Percentiles rank a stretch among this genome's conserved stretches.
Evolutionary conservation across 2,888 invertebrate genomes (phyloP).

Genomic region (Balanococcus diminutus): DNA sequence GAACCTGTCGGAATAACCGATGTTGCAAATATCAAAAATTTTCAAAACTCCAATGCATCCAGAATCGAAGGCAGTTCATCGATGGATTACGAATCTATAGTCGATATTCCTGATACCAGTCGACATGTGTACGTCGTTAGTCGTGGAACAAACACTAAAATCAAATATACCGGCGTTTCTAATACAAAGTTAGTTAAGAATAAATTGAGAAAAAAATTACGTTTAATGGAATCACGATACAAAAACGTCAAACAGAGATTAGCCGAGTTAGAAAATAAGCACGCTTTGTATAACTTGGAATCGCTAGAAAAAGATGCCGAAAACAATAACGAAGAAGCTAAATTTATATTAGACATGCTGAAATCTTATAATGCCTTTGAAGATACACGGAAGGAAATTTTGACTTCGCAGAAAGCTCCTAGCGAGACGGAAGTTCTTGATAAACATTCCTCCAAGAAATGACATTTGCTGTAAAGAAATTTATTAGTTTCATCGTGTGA

Average conservation of each 20-base stretch:
- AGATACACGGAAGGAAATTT: conserved; percentile 42
- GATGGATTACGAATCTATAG: not conserved
- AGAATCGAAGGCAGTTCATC: not conserved
- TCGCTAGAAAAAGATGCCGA: conserved; percentile 37
- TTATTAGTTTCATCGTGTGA: not conserved
- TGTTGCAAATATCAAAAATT: not conserved
- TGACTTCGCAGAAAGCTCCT: not conserved
- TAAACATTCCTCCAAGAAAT: not conserved
- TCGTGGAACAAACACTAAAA: conserved; percentile 13
- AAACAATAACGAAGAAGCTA: conserved; percentile 43
- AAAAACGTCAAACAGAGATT: not conserved
- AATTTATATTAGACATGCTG: conserved; percentile 37
- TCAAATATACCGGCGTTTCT: conserved; percentile 25
- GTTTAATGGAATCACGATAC: not conserved
- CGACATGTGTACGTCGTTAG: not conserved
- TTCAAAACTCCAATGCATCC: not conserved
- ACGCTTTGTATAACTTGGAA: conserved; percentile 30
- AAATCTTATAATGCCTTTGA: conserved; percentile 29
- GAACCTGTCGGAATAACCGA: not conserved
- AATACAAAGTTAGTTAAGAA: not conserved
- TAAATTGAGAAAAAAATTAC: conserved; percentile 21
- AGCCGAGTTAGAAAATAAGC: conserved; percentile 17
- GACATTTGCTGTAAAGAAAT: not conserved
- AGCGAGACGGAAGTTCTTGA: not conserved
- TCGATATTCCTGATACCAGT: not conserved